Percentiles rank a stretch among this genome's conserved stretches.
Conservation (phyloP, 1,140 invertebrate genomes). For the Bombus sibiricus region DNA sequence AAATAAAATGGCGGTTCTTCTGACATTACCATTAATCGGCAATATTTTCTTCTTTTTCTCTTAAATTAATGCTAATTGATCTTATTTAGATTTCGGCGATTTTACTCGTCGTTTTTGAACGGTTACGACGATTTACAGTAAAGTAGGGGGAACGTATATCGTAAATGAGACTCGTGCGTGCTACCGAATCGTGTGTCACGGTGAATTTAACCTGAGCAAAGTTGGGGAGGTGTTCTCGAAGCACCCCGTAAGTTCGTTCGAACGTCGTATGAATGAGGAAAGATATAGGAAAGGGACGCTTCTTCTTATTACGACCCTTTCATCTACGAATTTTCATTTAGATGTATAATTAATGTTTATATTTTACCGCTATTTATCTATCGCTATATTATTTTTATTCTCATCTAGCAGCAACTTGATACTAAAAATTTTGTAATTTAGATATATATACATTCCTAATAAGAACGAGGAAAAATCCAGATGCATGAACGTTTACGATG, state of each 20-base stretch:
- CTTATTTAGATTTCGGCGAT: not conserved
- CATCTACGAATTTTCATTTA: not conserved
- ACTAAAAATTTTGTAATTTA: not conserved
- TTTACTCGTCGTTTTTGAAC: not conserved
- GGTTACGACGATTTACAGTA: not conserved
- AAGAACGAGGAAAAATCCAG: not conserved
- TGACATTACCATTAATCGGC: not conserved
- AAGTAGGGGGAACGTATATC: conserved; percentile 24
- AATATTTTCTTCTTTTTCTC: not conserved
- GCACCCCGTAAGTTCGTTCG: conserved; percentile 30
- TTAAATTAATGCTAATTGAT: not conserved
- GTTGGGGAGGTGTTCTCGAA: conserved; percentile 20
- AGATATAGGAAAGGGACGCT: not conserved
- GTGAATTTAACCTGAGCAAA: conserved; percentile 40
- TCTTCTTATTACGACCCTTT: not conserved
- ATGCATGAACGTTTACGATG: not conserved
- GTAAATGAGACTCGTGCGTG: conserved; percentile 24
- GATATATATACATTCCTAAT: not conserved
- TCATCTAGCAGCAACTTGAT: not conserved
- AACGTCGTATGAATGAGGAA: conserved; percentile 19
- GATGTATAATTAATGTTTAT: not conserved
- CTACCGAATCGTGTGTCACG: conserved; percentile 44
- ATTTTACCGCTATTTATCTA: not conserved
- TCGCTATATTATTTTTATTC: not conserved
- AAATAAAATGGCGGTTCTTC: conserved; percentile 57